Percentiles rank a stretch among this genome's conserved stretches.
Conservation (phyloP, 2,113 vertebrate species). For the Ptychochromis oligacanthus region DNA sequence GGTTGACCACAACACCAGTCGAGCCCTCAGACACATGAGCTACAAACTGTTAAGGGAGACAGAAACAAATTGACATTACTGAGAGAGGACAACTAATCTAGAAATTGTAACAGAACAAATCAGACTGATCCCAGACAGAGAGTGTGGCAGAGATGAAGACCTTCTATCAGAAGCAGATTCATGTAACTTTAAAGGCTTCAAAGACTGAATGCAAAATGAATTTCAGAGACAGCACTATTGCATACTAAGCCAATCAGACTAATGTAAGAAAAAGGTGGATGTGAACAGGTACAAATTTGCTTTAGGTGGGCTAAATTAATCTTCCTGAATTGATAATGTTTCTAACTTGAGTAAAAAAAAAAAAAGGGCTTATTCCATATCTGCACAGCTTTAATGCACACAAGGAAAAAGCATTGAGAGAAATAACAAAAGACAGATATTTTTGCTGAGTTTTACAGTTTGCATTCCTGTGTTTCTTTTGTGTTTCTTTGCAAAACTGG, state of each 20-base stretch:
- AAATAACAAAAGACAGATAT: background rate
- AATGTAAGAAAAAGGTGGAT: background rate
- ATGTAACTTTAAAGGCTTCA: background rate
- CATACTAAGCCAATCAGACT: background rate
- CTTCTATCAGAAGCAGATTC: background rate
- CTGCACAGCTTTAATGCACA: background rate
- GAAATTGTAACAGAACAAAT: background rate
- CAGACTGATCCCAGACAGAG: background rate
- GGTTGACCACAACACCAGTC: conserved; percentile 90
- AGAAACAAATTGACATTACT: background rate
- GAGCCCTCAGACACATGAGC: conserved; percentile 90
- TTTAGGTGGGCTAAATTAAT: background rate
- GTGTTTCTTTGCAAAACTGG: background rate
- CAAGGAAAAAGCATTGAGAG: background rate
- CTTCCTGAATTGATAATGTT: background rate
- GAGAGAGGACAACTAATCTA: background rate
- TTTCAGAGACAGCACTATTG: background rate
- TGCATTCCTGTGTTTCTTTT: background rate
- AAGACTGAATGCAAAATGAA: background rate
- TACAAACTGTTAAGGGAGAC: conserved; percentile 84
- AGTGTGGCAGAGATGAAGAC: background rate
- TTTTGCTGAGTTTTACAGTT: background rate
- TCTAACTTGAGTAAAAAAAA: background rate
- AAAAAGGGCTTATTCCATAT: background rate
- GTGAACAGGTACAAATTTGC: background rate